phyloP scores from a whole-genome alignment of 2,113 vertebrate species.

The Saiga tatarica region DNA sequence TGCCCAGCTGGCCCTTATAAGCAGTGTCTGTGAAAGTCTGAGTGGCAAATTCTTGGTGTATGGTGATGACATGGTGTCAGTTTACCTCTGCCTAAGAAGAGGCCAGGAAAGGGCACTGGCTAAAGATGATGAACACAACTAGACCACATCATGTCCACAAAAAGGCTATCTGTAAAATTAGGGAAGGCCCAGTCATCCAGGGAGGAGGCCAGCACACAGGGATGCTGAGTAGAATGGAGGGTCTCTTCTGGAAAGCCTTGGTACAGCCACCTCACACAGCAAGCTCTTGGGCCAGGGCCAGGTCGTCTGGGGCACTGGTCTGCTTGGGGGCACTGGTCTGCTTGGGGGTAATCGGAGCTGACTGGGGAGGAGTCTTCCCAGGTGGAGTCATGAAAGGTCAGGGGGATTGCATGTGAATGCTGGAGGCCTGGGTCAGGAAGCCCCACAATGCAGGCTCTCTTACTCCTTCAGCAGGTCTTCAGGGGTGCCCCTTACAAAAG shows the following conservation, averaged over 20 bases:
- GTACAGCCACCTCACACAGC: accelerated
- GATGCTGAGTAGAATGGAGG: background rate
- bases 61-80: background rate
- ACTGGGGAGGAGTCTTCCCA: no score
- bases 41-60: background rate
- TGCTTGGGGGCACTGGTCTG: no score
- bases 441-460: background rate
- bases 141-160: background rate
- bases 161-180: background rate
- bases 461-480: background rate
- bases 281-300: background rate
- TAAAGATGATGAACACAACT: background rate
- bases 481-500: background rate
- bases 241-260: background rate
- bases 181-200: background rate
- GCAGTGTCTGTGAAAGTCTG: background rate
- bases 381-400: background rate
- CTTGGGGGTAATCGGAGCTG: background rate
- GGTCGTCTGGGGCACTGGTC: background rate
- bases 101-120: background rate
- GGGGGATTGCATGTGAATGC: background rate
- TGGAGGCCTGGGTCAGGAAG: background rate
- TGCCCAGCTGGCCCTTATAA: background rate
- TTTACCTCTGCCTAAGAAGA: background rate
- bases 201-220: background rate